A percentile compares a stretch with the other conserved stretches of the same genome.
phyloP scores from a whole-genome alignment of 1,140 invertebrate genomes.

The Nymphalis io region DNA sequence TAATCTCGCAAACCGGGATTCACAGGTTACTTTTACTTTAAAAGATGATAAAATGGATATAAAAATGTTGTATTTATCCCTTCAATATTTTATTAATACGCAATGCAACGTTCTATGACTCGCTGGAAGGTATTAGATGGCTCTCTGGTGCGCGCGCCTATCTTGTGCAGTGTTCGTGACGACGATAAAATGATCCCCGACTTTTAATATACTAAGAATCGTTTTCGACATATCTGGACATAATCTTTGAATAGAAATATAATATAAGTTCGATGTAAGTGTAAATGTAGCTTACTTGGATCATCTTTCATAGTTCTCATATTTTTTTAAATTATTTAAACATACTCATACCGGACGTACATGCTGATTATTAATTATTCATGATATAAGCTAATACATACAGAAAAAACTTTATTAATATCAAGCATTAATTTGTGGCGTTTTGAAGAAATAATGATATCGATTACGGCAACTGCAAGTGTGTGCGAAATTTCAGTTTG shows the following conservation, averaged over 20 bases:
- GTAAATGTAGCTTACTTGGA: not conserved
- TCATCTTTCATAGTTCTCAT: conserved; percentile 1
- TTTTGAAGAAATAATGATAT: too few species aligned
- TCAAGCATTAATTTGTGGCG: too few species aligned
- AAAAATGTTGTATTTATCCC: too few species aligned
- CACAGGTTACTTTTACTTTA: too few species aligned
- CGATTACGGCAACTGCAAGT: too few species aligned
- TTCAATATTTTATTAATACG: too few species aligned
- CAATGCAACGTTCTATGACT: not conserved
- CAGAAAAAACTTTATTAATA: too few species aligned
- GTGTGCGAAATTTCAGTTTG: too few species aligned
- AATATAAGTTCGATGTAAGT: conserved; percentile 6
- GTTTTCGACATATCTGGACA: conserved; percentile 29
- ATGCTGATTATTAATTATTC: not conserved
- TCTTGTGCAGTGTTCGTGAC: conserved; percentile 31
- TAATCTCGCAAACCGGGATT: too few species aligned
- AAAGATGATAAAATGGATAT: too few species aligned
- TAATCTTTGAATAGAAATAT: conserved; percentile 14
- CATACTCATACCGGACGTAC: not conserved
- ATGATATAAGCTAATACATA: too few species aligned
- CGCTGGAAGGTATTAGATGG: conserved; percentile 11
- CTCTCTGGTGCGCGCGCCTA: conserved; percentile 6
- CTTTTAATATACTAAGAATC: conserved; percentile 16
- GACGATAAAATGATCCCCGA: conserved; percentile 30
- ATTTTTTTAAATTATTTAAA: not conserved